These are phyloP conservation scores for Emmelina monodactyla DNA, from an alignment of 2,888 invertebrate genomes.

Conservation along the genomic window DNA sequence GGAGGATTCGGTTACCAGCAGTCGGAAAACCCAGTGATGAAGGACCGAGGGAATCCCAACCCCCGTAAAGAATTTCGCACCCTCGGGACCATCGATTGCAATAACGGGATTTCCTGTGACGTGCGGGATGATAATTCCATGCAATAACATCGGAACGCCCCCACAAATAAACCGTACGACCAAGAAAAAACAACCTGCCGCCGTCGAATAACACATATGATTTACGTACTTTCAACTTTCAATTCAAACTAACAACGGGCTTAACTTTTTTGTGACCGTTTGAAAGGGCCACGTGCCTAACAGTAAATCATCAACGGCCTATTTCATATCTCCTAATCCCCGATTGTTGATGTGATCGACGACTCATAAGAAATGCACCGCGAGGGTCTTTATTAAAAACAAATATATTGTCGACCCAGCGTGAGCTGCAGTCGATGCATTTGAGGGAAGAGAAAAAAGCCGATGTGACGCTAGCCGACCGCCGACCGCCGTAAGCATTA, in stretches of 20 bases:
- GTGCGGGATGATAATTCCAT: conserved; percentile 18
- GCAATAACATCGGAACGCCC: background rate
- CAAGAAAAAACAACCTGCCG: background rate
- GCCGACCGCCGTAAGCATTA: conserved; percentile 41
- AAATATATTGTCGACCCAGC: conserved; percentile 38
- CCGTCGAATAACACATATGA: too few species aligned
- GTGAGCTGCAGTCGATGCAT: conserved; percentile 27
- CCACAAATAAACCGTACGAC: background rate
- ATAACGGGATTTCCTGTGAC: conserved; percentile 43
- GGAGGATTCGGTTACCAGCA: conserved; percentile 23
- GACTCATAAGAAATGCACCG: conserved; percentile 17
- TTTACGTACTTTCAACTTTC: too few species aligned
- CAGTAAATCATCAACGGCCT: conserved; percentile 5
- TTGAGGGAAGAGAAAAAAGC: conserved; percentile 31
- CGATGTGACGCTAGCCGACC: conserved; percentile 36
- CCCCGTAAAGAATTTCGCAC: conserved; percentile 31
- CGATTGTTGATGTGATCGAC: conserved; percentile 7
- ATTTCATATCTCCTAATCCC: too few species aligned
- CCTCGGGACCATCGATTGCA: conserved; percentile 33
- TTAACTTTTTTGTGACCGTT: too few species aligned
- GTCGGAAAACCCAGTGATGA: conserved; percentile 55
- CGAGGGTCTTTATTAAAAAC: conserved; percentile 47
- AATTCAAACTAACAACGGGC: too few species aligned
- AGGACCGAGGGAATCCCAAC: conserved; percentile 42
- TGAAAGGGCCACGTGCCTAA: too few species aligned